Evolutionary conservation across 1,140 invertebrate species (phyloP), one percentile per base, ranked within the genome.

Genomic region (Phymorhynchus buccinoides): DNA sequence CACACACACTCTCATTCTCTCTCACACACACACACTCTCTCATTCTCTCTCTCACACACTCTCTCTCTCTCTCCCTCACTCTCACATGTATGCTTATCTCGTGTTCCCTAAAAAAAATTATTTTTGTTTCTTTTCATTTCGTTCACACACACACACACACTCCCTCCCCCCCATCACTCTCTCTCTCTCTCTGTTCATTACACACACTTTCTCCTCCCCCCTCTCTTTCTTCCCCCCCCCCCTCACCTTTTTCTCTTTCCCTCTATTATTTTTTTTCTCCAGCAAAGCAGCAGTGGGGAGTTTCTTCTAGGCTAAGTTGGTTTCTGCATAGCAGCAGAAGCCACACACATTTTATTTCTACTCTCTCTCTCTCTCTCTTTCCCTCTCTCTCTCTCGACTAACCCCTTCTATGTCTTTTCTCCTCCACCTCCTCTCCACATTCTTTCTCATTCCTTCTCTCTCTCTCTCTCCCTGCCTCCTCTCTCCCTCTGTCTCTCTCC

Each of bases 101-200:
- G n/a, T n/a, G n/a, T n/a, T n/a, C n/a, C n/a, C n/a, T n/a, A n/a
- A n/a, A n/a, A n/a, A n/a, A n/a, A n/a, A n/a, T n/a, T n/a, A n/a
- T n/a, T n/a, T n/a, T n/a, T n/a, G n/a, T n/a, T n/a, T n/a, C n/a
- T n/a, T n/a, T n/a, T n/a, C n/a, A n/a, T n/a, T n/a, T n/a, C n/a
- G 22, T 18, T 14, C 2, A 52, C 48, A 52, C 48, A 52, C 48
- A 52, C 48, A 52, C 48, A 52, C 48, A 52, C 48, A 52, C 48
- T 14, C 48, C 12, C 48, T 14, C 48, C 12, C 48, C 12, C 44
- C n/a, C n/a, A n/a, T n/a, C n/a, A 48, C 18, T 6, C 18, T 48
- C 18, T 48, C 52, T 52, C n/a, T 22, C 56, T 86, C 9, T 80
- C 22, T 68, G 16, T 68, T n/a, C n/a, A n/a, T n/a, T n/a, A n/a